Conservation (phyloP, 2,888 invertebrate species). For the Carpatolechia fugitivella region DNA sequence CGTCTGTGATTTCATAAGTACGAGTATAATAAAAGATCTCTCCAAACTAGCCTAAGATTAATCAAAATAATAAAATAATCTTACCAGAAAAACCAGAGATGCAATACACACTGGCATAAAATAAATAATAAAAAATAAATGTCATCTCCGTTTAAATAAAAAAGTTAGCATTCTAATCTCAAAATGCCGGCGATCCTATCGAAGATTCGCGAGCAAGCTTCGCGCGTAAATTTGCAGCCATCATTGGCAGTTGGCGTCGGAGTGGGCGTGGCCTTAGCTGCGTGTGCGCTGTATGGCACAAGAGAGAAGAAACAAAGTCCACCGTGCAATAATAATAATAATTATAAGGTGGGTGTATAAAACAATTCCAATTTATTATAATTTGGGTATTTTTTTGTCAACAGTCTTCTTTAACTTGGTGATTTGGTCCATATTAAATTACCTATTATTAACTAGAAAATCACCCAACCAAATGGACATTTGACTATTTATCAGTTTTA, state of each 20-base stretch:
- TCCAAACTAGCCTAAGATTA: constrained; percentile 9
- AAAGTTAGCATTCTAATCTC: neutral
- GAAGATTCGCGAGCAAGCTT: constrained; percentile 69
- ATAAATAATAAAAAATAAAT: neutral
- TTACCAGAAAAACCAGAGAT: neutral
- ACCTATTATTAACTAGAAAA: neutral
- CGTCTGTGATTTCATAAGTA: constrained; percentile 19
- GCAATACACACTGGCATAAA: neutral
- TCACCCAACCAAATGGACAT: too few species aligned
- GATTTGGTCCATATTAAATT: neutral
- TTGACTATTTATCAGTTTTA: too few species aligned
- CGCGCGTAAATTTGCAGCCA: constrained; percentile 55
- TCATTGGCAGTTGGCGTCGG: constrained; percentile 66
- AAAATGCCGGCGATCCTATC: constrained; percentile 71
- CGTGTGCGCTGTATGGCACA: constrained; percentile 62
- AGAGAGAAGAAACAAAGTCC: constrained; percentile 62
- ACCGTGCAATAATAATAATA: constrained; percentile 65
- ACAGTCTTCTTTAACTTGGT: neutral
- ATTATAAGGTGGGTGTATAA: constrained; percentile 67
- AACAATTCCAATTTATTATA: too few species aligned
- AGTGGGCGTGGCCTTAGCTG: constrained; percentile 67
- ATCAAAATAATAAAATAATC: neutral
- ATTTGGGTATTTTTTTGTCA: too few species aligned
- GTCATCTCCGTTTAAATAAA: neutral
- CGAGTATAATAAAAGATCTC: constrained; percentile 6